Evolutionary conservation across 2,113 vertebrate species (phyloP).

Genomic region (Pseudorectes ferrugineus): DNA sequence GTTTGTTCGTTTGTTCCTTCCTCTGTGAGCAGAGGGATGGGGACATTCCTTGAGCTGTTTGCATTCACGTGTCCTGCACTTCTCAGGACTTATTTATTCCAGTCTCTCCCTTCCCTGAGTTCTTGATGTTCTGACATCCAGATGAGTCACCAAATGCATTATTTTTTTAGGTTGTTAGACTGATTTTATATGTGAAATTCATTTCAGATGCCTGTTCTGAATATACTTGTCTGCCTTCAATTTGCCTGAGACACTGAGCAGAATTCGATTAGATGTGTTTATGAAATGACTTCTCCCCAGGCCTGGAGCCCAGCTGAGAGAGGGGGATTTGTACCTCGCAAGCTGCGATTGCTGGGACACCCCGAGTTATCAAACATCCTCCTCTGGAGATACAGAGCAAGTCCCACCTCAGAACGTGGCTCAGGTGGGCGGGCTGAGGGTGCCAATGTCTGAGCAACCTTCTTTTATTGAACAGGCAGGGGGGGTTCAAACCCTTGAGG

Average conservation of each 20-base stretch:
- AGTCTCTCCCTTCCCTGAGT: not conserved
- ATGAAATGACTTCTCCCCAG: not conserved
- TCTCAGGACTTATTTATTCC: not conserved
- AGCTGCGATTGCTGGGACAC: not conserved
- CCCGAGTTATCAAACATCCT: not conserved
- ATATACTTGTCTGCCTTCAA: not conserved
- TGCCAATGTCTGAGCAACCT: not conserved
- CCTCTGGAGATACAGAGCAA: not conserved
- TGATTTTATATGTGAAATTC: constrained; percentile 9
- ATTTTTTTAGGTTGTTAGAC: not conserved
- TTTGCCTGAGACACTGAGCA: not conserved
- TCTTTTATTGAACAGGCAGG: not conserved
- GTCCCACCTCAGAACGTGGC: not conserved
- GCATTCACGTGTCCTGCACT: not conserved
- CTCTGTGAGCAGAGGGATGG: not conserved
- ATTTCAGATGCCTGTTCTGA: not conserved
- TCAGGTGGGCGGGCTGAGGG: not conserved
- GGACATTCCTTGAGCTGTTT: not conserved
- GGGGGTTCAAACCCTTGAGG: not conserved
- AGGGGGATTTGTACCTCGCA: not conserved
- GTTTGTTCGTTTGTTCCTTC: not conserved
- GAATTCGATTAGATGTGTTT: not conserved
- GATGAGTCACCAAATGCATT: not conserved
- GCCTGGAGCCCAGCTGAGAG: not conserved
- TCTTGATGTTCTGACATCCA: not conserved